Evolutionary conservation across 1,140 invertebrate species (phyloP).

Genomic region (Ips nitidus): DNA sequence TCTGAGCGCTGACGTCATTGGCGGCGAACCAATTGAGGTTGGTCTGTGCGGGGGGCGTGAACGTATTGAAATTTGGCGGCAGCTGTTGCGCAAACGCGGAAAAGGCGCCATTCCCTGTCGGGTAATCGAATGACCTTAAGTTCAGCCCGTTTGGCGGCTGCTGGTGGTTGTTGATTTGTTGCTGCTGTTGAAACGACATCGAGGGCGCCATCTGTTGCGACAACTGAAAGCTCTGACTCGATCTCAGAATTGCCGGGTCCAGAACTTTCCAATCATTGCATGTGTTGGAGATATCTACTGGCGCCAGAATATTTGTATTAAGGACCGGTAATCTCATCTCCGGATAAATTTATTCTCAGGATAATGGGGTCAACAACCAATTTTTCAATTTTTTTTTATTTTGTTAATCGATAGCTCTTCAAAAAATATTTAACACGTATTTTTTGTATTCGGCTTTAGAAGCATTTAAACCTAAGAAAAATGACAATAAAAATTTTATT

Average conservation of each 20-base stretch:
- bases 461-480: background rate
- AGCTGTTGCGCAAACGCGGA: conserved; percentile 45
- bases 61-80: conserved; percentile 42
- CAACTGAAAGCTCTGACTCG: conserved; percentile 60
- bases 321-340: too few relatives aligned
- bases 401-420: too few relatives aligned
- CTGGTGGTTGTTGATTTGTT: conserved; percentile 37
- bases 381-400: background rate
- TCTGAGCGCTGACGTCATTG: conserved; percentile 47
- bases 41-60: conserved; percentile 42
- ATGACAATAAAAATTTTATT: too few relatives aligned
- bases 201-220: conserved; percentile 37
- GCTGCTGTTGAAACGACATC: conserved; percentile 29
- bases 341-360: too few relatives aligned
- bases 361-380: too few relatives aligned
- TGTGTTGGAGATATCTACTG: conserved; percentile 57
- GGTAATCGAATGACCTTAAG: conserved; percentile 44
- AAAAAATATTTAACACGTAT: too few relatives aligned
- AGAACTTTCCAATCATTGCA: conserved; percentile 78
- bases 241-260: conserved; percentile 84
- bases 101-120: conserved; percentile 40
- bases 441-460: background rate
- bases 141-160: background rate
- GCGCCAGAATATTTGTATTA: conserved; percentile 20
- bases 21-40: conserved; percentile 46